A percentile compares a stretch with the other conserved stretches of the same genome.
Conservation (phyloP, 2,888 invertebrate genomes). For the Torymus texanus region DNA sequence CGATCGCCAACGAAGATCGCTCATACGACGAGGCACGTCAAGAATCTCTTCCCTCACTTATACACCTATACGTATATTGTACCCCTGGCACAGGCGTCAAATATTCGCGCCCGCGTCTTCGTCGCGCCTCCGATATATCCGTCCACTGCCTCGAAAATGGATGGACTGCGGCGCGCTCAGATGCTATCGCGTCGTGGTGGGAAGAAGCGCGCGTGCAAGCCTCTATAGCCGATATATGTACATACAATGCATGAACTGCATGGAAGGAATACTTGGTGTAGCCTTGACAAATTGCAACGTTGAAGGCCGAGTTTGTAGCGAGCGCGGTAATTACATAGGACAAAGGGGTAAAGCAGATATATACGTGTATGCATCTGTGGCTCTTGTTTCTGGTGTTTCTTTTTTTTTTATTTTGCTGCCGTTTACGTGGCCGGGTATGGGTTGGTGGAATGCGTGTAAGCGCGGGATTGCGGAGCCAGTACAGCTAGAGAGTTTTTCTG, state of each 20-base stretch:
- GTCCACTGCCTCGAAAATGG: conserved; percentile 26
- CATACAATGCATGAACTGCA: conserved; percentile 51
- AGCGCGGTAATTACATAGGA: conserved; percentile 72
- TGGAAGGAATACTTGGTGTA: conserved; percentile 69
- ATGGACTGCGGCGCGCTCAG: conserved; percentile 45
- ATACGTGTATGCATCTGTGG: background rate
- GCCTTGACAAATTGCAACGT: conserved; percentile 75
- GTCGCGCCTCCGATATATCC: conserved; percentile 22
- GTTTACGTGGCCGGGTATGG: conserved; percentile 12
- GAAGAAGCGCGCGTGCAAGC: conserved; percentile 60
- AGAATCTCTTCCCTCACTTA: conserved; percentile 17
- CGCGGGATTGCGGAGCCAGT: background rate
- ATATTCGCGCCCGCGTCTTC: conserved; percentile 29
- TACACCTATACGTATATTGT: too few relatives aligned
- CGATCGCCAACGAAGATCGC: conserved; percentile 49
- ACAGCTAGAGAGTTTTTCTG: conserved; percentile 16
- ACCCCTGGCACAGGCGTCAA: conserved; percentile 16
- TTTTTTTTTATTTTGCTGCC: conserved; percentile 24
- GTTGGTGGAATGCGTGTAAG: background rate
- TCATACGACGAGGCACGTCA: conserved; percentile 7
- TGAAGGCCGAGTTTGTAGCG: conserved; percentile 68
- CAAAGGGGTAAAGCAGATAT: conserved; percentile 44
- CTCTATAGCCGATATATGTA: conserved; percentile 68
- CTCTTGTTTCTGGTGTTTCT: background rate
- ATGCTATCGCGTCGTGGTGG: conserved; percentile 67